These are phyloP conservation scores for Polymixis flavicincta DNA, from an alignment of 2,888 invertebrate species.

Conservation along the genomic window DNA sequence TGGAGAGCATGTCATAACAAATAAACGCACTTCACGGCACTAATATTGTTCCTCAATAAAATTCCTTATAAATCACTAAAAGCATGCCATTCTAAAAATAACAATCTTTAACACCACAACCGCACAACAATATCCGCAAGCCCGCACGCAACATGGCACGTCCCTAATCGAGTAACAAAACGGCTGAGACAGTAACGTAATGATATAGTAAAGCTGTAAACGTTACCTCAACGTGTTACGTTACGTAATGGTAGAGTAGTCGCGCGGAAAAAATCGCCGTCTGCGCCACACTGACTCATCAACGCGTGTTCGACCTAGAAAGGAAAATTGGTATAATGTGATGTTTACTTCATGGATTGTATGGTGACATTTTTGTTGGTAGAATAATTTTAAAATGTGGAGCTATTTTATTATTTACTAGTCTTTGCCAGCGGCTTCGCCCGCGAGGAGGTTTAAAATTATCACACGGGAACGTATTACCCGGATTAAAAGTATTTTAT, in stretches of 20 bases:
- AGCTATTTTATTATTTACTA: too few species aligned
- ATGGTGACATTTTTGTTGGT: conserved; percentile 11
- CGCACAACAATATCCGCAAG: conserved; percentile 37
- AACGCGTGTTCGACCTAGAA: conserved; percentile 39
- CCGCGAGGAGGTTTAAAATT: too few species aligned
- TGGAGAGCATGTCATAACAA: neutral
- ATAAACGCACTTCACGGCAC: neutral
- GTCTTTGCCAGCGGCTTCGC: too few species aligned
- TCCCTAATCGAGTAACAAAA: conserved; percentile 56
- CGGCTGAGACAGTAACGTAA: conserved; percentile 42
- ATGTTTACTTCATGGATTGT: conserved; percentile 17
- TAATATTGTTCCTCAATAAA: conserved; percentile 19
- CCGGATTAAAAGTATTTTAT: too few species aligned
- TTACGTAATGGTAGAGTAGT: conserved; percentile 43
- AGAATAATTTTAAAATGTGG: too few species aligned
- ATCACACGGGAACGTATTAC: too few species aligned
- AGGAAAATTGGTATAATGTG: conserved; percentile 32
- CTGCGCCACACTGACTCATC: conserved; percentile 56
- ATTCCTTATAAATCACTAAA: conserved; percentile 21
- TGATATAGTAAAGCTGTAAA: conserved; percentile 49
- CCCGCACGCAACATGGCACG: conserved; percentile 43
- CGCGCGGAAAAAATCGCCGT: conserved; percentile 44
- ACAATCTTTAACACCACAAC: conserved; percentile 6
- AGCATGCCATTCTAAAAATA: conserved; percentile 32
- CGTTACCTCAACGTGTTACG: conserved; percentile 57